These are phyloP conservation scores for Pachyuromys duprasi DNA, from an alignment of 2,797 vertebrate species.

Conservation along the genomic window DNA sequence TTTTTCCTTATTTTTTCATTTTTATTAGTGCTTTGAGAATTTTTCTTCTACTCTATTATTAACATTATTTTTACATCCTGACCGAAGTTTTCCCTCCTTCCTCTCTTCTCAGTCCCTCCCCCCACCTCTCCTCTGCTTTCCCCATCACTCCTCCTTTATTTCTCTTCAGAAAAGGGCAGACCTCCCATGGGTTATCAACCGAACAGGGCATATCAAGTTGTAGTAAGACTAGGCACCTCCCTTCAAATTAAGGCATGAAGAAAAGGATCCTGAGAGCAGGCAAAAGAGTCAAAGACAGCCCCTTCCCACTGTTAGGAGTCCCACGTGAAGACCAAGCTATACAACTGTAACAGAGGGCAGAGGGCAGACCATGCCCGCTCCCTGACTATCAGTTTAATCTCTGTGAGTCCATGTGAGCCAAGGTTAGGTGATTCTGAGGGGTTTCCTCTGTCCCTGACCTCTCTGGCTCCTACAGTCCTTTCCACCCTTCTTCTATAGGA, in stretches of 20 bases:
- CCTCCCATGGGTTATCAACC: background rate
- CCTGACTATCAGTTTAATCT: too few species aligned
- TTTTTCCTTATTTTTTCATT: background rate
- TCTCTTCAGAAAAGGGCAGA: background rate
- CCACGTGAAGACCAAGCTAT: background rate
- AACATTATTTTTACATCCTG: background rate
- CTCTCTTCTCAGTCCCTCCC: background rate
- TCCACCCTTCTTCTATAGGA: background rate
- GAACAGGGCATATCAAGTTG: background rate
- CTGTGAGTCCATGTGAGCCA: background rate
- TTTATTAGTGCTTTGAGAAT: background rate
- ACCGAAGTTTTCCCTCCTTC: background rate
- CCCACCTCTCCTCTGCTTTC: background rate
- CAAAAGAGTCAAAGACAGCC: background rate
- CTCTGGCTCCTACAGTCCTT: background rate
- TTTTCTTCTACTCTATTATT: background rate
- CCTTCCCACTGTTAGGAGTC: background rate
- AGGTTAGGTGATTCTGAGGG: background rate
- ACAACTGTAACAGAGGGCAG: background rate
- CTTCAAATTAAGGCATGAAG: background rate
- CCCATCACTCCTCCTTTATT: background rate
- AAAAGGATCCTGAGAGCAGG: background rate
- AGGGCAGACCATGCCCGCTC: background rate
- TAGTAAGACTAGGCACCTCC: background rate
- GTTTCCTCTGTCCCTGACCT: background rate